Conservation (phyloP, 2,888 invertebrate genomes). For the Idaea dimidiata region DNA sequence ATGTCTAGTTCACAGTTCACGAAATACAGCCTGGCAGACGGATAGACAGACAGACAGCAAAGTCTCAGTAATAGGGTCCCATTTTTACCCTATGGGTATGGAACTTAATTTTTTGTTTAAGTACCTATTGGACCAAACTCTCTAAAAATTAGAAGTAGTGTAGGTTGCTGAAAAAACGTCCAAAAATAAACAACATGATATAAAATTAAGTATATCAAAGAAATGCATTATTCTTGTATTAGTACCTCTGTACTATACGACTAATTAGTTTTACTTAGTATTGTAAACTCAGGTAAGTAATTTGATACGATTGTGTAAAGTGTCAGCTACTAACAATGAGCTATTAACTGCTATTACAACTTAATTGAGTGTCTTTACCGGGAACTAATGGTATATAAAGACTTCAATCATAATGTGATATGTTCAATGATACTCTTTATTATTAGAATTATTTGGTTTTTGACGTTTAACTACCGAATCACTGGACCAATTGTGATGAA, state of each 20-base stretch:
- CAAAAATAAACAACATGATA: too few relatives aligned
- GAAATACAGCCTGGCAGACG: too few relatives aligned
- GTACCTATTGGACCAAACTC: too few relatives aligned
- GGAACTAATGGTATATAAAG: slow-evolving; percentile 40
- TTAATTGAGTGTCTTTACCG: slow-evolving; percentile 35
- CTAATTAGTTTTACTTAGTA: slow-evolving; percentile 8
- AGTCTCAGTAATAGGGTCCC: too few relatives aligned
- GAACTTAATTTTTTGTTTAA: too few relatives aligned
- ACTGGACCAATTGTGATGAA: too few relatives aligned
- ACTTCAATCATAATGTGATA: slow-evolving; percentile 41
- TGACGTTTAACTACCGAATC: not conserved
- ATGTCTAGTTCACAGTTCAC: too few relatives aligned
- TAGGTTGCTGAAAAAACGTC: too few relatives aligned
- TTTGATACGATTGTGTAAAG: slow-evolving; percentile 15
- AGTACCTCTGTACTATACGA: not conserved
- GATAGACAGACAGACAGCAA: too few relatives aligned
- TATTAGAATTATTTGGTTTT: not conserved
- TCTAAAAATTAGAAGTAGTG: too few relatives aligned
- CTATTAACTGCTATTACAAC: slow-evolving; percentile 46
- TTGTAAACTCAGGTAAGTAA: slow-evolving; percentile 23
- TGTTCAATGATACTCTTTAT: slow-evolving; percentile 24
- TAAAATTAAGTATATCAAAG: too few relatives aligned
- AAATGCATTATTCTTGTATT: not conserved
- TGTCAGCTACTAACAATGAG: slow-evolving; percentile 40
- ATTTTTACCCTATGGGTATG: too few relatives aligned